These are phyloP conservation scores for Protophormia terraenovae DNA, from an alignment of 2,888 invertebrate genomes.

Conservation along the genomic window DNA sequence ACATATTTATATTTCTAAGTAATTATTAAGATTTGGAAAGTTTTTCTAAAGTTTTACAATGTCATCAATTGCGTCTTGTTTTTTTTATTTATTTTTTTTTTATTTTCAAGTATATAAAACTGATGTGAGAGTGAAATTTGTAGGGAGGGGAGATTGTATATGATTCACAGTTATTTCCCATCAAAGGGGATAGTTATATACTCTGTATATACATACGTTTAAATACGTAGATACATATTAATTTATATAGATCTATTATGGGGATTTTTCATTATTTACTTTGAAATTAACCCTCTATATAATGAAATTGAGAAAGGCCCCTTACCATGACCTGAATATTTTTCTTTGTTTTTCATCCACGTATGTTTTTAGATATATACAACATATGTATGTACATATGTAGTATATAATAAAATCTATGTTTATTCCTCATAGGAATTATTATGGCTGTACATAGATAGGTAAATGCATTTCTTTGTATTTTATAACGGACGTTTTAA, in stretches of 20 bases:
- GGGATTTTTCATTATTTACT: conserved; percentile 8
- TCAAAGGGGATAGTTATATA: not conserved
- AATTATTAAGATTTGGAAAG: not conserved
- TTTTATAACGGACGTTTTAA: not conserved
- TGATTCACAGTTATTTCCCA: conserved; percentile 18
- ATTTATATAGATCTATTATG: not conserved
- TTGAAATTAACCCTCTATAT: not conserved
- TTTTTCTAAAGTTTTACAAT: not conserved
- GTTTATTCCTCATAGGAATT: not conserved
- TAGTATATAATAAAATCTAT: not conserved
- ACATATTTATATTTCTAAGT: too few species aligned
- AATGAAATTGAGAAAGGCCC: not conserved
- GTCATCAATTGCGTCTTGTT: not conserved
- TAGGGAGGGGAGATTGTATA: not conserved
- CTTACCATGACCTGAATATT: conserved; percentile 30
- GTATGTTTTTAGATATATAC: not conserved
- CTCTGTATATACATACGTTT: not conserved
- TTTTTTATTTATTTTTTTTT: not conserved
- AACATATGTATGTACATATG: not conserved
- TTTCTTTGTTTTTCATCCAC: not conserved
- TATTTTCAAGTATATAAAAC: not conserved
- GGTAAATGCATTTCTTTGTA: not conserved
- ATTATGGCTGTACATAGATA: too few species aligned
- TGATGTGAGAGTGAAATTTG: not conserved
- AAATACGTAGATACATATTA: too few species aligned